Conservation (phyloP, 2,797 vertebrate species). For the Luscinia luscinia region DNA sequence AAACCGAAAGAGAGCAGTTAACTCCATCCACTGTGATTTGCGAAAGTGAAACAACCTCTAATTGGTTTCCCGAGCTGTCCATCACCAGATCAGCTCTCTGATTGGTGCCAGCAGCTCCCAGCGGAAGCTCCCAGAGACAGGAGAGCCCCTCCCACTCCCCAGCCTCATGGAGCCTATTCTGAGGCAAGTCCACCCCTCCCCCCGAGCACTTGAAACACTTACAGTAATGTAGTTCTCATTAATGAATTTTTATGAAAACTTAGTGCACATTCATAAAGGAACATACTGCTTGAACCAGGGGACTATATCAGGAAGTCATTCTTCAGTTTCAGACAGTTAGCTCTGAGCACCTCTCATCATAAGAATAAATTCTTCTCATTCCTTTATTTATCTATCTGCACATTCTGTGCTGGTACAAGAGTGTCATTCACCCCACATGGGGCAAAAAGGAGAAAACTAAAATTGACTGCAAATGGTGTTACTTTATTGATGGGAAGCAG, state of each 20-base stretch:
- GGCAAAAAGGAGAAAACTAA: not conserved
- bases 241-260: not conserved
- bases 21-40: too few species aligned
- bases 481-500: not conserved
- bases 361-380: not conserved
- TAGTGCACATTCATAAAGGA: not conserved
- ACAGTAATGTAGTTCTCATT: not conserved
- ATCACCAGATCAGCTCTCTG: too few species aligned
- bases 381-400: not conserved
- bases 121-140: too few species aligned
- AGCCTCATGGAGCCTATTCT: too few species aligned
- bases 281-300: not conserved
- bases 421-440: not conserved
- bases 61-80: too few species aligned
- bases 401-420: not conserved
- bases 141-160: too few species aligned
- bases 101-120: too few species aligned
- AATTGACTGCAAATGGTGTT: not conserved
- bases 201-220: too few species aligned
- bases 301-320: not conserved
- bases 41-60: too few species aligned
- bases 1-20: too few species aligned
- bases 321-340: not conserved
- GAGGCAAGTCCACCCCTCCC: too few species aligned
- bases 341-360: not conserved